Conservation (phyloP, 2,888 invertebrate species). For the Drosophila meridionalis region DNA sequence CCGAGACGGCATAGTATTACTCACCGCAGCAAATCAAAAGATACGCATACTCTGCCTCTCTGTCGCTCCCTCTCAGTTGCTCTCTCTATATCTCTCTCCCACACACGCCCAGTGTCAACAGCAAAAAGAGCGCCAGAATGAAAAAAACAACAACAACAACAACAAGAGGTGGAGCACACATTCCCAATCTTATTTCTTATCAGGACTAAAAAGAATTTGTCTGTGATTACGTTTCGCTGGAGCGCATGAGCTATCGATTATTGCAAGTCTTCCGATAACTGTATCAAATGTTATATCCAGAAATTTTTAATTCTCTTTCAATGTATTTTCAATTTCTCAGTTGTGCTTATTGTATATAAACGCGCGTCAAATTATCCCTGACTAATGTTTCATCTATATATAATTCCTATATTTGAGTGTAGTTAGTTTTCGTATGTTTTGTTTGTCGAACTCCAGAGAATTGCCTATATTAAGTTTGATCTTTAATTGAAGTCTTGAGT, state of each 20-base stretch:
- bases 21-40: constrained; percentile 54
- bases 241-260: constrained; percentile 17
- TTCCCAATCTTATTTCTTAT: constrained; percentile 51
- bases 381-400: neutral
- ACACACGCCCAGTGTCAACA: constrained; percentile 19
- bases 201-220: constrained; percentile 36
- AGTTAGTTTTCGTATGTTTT: no score
- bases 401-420: no score
- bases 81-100: constrained; percentile 1
- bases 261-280: constrained; percentile 11
- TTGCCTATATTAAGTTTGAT: neutral
- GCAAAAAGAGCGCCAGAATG: constrained; percentile 36
- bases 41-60: constrained; percentile 48
- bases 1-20: constrained; percentile 59
- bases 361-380: neutral
- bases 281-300: neutral
- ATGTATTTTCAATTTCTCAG: neutral
- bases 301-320: neutral
- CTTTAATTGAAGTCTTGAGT: neutral
- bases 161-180: constrained; percentile 16
- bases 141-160: constrained; percentile 9
- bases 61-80: neutral
- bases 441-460: neutral
- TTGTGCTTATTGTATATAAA: neutral
- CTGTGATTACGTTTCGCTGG: constrained; percentile 37